Evolutionary conservation across 2,113 vertebrate species (phyloP), one percentile per base, ranked within the genome.

Genomic region (Cyprinodon tularosa): DNA sequence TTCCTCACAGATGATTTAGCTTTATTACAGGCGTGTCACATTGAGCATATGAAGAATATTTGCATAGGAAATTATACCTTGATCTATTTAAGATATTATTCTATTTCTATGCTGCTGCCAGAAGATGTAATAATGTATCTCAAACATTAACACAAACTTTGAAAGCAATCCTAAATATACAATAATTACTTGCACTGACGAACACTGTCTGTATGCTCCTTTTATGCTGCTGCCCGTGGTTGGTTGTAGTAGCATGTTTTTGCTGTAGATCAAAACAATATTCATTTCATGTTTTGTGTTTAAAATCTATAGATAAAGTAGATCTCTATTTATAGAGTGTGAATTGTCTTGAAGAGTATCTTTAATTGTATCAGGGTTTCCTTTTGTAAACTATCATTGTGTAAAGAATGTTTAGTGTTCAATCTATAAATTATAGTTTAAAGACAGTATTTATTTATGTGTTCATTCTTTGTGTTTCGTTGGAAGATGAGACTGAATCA

Each of bases 201-300:
- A 68, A 59, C 65, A 72, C 60, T 53, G 81, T 87, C 42, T 80
- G 75, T 82, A 83, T 72, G 82, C 82, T 89, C 63, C 80, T 73
- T 83, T 72, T 72, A 68, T 82, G 90, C 90, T 89, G 86, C 90
- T 90, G 87, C 82, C 83, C 53, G 82, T 90, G 85, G 85, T 90
- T 90, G 85, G 82, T 90, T 72, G 84, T 91, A 82, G 89, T 90
- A 79, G 87, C 87, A 90, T 90, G 92, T 92, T 79, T 85, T 82
- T 87, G 81, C 61, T 91, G 87, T 88, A 87, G 80, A 90, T 88
- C 81, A 66, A 84, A 60, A 74, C 68, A 71, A 22, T 82, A 80
- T 73, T 83, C 22, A 53, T 77, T 82, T 85, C 80, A 74, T 82
- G 72, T 84, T 84, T 80, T 88, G 84, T 92, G 88, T 89, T 91